Evolutionary conservation across 1,140 invertebrate genomes (phyloP).

Genomic region (Drosophila punjabiensis): DNA sequence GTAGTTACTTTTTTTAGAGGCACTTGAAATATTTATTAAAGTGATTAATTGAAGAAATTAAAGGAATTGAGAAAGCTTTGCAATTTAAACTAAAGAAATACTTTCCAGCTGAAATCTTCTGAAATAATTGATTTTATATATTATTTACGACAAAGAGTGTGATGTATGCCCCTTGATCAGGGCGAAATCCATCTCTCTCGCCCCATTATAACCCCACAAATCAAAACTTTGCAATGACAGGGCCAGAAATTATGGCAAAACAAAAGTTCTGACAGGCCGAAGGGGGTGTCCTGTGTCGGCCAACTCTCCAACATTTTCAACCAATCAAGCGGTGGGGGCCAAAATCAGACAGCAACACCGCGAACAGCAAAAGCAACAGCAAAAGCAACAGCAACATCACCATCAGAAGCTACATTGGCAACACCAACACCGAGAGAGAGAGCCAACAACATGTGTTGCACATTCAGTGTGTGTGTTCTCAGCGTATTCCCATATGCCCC

Average conservation of each 20-base stretch:
- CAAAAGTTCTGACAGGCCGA: slow-evolving; percentile 60
- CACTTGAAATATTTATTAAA: neutral
- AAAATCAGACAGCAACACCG: slow-evolving; percentile 66
- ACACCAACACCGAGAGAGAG: slow-evolving; percentile 31
- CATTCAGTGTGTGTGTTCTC: slow-evolving; percentile 48
- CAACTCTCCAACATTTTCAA: slow-evolving; percentile 62
- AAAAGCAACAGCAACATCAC: slow-evolving; percentile 41
- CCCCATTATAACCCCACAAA: slow-evolving; percentile 37
- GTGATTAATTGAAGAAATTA: neutral
- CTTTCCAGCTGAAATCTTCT: too few species aligned
- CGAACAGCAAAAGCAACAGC: slow-evolving; percentile 30
- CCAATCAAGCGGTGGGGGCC: slow-evolving; percentile 66
- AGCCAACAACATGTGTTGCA: slow-evolving; percentile 79
- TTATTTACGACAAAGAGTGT: neutral
- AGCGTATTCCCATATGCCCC: slow-evolving; percentile 78
- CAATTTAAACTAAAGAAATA: too few species aligned
- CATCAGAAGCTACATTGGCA: slow-evolving; percentile 20
- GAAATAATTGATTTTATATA: slow-evolving; percentile 17
- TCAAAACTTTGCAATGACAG: slow-evolving; percentile 71
- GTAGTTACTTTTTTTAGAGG: neutral
- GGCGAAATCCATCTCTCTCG: slow-evolving; percentile 5
- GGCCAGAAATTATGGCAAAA: slow-evolving; percentile 77
- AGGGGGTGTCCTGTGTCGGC: slow-evolving; percentile 24
- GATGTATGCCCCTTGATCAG: slow-evolving; percentile 11
- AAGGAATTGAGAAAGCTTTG: neutral